Evolutionary conservation across 1,140 invertebrate species (phyloP), one percentile per base, ranked within the genome.

Genomic region (Limonius californicus): DNA sequence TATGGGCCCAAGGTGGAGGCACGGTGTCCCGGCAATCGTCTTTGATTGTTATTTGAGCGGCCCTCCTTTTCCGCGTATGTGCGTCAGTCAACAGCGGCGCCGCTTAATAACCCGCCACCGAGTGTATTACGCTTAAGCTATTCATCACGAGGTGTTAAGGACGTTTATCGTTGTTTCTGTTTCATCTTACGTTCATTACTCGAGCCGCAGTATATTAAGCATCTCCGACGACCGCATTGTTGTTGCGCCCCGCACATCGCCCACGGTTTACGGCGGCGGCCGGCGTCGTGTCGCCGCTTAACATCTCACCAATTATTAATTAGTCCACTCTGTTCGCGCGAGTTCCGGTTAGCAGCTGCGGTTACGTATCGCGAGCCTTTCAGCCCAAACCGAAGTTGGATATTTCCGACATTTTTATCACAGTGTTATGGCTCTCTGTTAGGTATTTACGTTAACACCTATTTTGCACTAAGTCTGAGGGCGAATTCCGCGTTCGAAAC

Each of bases 141-240:
- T 71, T 69, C 69, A 71, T 71, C 69, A 71, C 65, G 67, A 69
- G 69, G 69, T 71, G 69, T 71, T 71, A 68, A 69, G 67, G 68
- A 68, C 68, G 69, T 71, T 71, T 71, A 71, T 71, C 68, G 69
- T 69, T 69, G 69, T 69, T 71, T 71, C 69, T 71, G 68, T 71
- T 71, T 71, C 69, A 71, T 71, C 69, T 71, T 69, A 71, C 56
- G 67, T 71, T 71, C 67, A 71, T 71, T 71, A 71, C 65, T 67
- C 61, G 43, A 58, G 54, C 67, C 63, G 66, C 47, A 68, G 69
- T 71, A 71, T 71, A 71, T 71, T 71, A 71, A 71, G 69, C 61
- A 69, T 67, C 63, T 69, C 69, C 32, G 57, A 56, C 63, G 61
- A 69, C 69, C 69, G 63, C 69, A 71, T 68, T 69, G 69, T 69